Base-by-base conservation (phyloP, 2,797 vertebrate genomes). In the Liparis tanakae region DNA sequence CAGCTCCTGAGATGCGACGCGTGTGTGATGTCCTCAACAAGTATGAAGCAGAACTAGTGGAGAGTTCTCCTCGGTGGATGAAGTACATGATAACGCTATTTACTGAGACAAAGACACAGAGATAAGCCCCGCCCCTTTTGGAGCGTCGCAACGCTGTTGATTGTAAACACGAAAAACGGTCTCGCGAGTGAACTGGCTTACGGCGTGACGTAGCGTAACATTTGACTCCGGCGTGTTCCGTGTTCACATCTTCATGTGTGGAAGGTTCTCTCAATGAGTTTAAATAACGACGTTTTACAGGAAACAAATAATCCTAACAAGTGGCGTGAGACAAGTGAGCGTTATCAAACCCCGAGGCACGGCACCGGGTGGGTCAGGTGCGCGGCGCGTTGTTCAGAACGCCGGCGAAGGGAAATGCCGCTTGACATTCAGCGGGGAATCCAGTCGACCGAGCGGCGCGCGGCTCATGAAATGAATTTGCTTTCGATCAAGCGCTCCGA, bases 361-460 rank as follows among this genome's bases (percentile, higher is more conserved):
- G 72, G 74, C 79, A 74, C 78, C 46, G 39, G 61, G 36, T 81
- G 70, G 43, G 34, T 83, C 80, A 77, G 85, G 82, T 91, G 82
- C 91, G 82, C 72, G 83, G 85, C 61, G 55, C 36, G 37, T 82
- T 86, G 80, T 85, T 90, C 82, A 41, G 80, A 80, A 70, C 73
- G n/a, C 8, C 56, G 10, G 43, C 2, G 10, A 25, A 59, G 63
- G 33, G 54, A 85, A 74, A 69, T 58, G 77, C 86, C 79, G 87
- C 67, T 89, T 96, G 95, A 94, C 90, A 95, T 95, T 96, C 95
- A 94, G 90, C 83, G 55, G 59, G 88, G 89, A 92, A 87, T 92
- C 94, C 90, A 92, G 83, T 88, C 93, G 91, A 93, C 94, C 81
- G 91, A 88, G 91, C 87, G 80, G 64, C 83, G 79, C 50, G 78